Conservation (phyloP, 2,797 vertebrate genomes). For the Toxotes lorentzi region DNA sequence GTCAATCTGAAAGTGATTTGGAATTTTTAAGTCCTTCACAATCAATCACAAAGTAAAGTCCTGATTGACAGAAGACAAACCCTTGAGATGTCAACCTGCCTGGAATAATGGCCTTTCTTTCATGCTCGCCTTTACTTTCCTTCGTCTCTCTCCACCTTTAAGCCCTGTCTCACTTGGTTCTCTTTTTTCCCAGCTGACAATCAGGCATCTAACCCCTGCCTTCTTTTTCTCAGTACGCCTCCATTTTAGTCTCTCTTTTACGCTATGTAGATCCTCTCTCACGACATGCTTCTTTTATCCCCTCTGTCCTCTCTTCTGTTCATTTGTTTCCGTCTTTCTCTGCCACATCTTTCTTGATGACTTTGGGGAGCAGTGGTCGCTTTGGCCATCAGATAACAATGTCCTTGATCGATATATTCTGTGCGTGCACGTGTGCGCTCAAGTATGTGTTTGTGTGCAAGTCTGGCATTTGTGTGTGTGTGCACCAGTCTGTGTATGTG, state of each 20-base stretch:
- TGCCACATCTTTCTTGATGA: slow-evolving; percentile 68
- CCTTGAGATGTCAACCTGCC: slow-evolving; percentile 52
- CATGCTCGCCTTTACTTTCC: slow-evolving; percentile 6
- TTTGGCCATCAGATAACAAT: slow-evolving; percentile 76
- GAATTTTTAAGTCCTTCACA: slow-evolving; percentile 56
- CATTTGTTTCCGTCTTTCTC: slow-evolving; percentile 52
- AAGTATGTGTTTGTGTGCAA: slow-evolving; percentile 6
- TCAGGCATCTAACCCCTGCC: slow-evolving; percentile 10
- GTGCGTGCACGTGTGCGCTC: background rate
- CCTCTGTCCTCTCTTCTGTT: slow-evolving; percentile 34
- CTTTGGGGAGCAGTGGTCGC: slow-evolving; percentile 70
- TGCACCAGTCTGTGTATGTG: background rate
- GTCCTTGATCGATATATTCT: slow-evolving; percentile 69
- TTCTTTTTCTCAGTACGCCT: slow-evolving; percentile 2
- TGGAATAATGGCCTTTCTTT: slow-evolving; percentile 54
- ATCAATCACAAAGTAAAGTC: slow-evolving; percentile 33
- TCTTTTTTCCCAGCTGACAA: slow-evolving; percentile 29
- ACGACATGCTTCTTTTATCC: slow-evolving; percentile 25
- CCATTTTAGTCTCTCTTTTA: slow-evolving; percentile 24
- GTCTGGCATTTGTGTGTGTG: slow-evolving; percentile 30
- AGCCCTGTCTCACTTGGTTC: background rate
- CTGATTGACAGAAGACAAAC: slow-evolving; percentile 58
- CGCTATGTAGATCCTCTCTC: slow-evolving; percentile 25
- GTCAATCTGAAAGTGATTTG: slow-evolving; percentile 50
- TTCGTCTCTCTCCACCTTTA: slow-evolving; percentile 15